Percentiles rank a stretch among this genome's conserved stretches.
These are phyloP conservation scores for Leuciscus waleckii DNA, from an alignment of 2,797 vertebrate species.

Conservation along the genomic window DNA sequence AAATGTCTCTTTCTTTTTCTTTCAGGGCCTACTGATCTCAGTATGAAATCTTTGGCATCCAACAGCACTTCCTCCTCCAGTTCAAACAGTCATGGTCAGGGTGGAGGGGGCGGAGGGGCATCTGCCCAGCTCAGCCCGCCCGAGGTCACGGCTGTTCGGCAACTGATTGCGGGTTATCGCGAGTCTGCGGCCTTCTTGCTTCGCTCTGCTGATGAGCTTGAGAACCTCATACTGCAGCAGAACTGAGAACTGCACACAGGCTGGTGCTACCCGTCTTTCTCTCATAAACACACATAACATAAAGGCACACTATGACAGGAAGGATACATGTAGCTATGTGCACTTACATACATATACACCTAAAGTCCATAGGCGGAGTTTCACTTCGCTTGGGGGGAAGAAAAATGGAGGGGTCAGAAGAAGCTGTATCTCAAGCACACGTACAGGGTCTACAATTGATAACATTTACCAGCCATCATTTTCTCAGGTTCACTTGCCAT, in stretches of 20 bases:
- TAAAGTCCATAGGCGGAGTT: slow-evolving; percentile 33
- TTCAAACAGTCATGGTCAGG: slow-evolving; percentile 89
- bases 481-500: slow-evolving; percentile 4
- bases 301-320: slow-evolving; percentile 43
- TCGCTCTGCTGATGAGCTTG: slow-evolving; percentile 98
- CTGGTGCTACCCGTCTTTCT: slow-evolving; percentile 51
- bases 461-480: slow-evolving; percentile 6
- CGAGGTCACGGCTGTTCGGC: slow-evolving; percentile 95
- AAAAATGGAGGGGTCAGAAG: background rate
- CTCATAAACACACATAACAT: slow-evolving; percentile 35
- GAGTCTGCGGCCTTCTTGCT: slow-evolving; percentile 97
- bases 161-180: slow-evolving; percentile 97
- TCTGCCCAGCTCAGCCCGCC: slow-evolving; percentile 96
- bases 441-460: background rate
- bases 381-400: background rate
- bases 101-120: slow-evolving; percentile 85
- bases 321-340: slow-evolving; percentile 55
- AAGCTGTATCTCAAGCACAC: background rate
- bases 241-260: slow-evolving; percentile 82
- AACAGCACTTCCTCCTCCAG: slow-evolving; percentile 84
- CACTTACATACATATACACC: slow-evolving; percentile 38
- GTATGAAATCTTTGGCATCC: slow-evolving; percentile 93
- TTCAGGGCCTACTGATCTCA: slow-evolving; percentile 97
- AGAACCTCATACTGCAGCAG: slow-evolving; percentile 99
- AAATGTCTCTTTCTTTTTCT: slow-evolving; percentile 65